Evolutionary conservation across 2,888 invertebrate species (phyloP).

Genomic region (Bembecia ichneumoniformis): DNA sequence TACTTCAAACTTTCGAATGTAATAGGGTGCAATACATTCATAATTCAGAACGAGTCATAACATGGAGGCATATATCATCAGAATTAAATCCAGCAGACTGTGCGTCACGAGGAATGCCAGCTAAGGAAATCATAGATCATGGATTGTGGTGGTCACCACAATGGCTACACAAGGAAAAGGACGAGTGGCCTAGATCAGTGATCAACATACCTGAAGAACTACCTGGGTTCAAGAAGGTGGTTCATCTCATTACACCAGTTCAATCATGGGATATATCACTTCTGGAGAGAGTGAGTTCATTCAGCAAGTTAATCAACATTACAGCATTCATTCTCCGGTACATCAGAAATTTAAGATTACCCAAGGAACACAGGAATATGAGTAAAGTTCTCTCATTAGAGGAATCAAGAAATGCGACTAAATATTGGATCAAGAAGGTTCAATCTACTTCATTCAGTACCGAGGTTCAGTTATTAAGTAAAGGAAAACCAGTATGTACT

Average conservation of each 20-base stretch:
- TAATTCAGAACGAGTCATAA: not conserved
- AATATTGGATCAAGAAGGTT: too few relatives aligned
- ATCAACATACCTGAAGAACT: not conserved
- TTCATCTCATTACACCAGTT: too few relatives aligned
- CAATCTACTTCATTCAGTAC: too few relatives aligned
- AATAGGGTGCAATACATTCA: not conserved
- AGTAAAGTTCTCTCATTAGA: too few relatives aligned
- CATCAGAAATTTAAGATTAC: too few relatives aligned
- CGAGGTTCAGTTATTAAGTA: too few relatives aligned
- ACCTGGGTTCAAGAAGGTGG: too few relatives aligned
- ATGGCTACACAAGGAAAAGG: not conserved
- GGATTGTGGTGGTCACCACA: not conserved
- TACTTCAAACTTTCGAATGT: conserved; percentile 2
- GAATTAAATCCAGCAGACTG: not conserved
- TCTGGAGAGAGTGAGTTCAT: not conserved
- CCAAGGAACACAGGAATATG: too few relatives aligned
- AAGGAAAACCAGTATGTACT: too few relatives aligned
- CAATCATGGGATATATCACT: too few relatives aligned
- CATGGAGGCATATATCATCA: not conserved
- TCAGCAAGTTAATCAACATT: not conserved
- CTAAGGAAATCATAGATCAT: not conserved
- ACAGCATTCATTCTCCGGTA: not conserved
- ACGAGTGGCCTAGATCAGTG: not conserved
- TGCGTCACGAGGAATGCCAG: not conserved
- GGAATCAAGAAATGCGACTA: too few relatives aligned